Percentiles rank a stretch among this genome's conserved stretches.
Conservation (phyloP, 2,113 vertebrate species). For the Smithornis capensis region DNA sequence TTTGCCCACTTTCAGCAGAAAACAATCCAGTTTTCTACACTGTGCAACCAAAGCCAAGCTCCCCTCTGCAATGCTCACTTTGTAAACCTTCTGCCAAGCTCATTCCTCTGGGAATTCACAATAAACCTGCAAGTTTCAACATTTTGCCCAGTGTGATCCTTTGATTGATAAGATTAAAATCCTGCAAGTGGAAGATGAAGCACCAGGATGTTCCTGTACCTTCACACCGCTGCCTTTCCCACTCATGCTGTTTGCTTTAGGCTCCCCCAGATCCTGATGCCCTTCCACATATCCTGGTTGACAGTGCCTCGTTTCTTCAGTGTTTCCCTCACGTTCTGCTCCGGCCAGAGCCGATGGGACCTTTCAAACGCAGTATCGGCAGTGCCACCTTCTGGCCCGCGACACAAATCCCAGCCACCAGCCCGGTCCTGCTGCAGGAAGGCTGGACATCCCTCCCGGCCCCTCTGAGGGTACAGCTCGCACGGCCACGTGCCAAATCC, state of each 20-base stretch:
- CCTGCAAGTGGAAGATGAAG: neutral
- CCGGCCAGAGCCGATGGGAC: neutral
- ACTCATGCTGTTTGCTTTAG: neutral
- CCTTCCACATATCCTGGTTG: neutral
- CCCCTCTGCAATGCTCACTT: neutral
- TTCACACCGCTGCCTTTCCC: neutral
- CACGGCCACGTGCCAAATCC: rapidly evolving
- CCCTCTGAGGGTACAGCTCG: neutral
- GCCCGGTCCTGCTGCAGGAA: neutral
- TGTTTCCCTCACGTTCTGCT: neutral
- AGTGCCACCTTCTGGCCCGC: constrained; percentile 76
- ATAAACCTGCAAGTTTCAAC: neutral
- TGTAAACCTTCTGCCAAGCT: neutral
- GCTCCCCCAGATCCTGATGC: neutral
- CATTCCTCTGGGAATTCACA: neutral
- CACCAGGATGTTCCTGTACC: neutral
- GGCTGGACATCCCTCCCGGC: neutral
- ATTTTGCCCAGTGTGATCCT: neutral
- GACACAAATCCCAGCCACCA: constrained; percentile 3
- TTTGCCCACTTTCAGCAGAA: neutral
- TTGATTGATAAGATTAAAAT: neutral
- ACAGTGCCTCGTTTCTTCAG: neutral
- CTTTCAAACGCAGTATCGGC: constrained; percentile 63
- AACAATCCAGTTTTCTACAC: neutral
- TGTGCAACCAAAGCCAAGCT: neutral